Base-by-base conservation (phyloP, 2,113 vertebrate species). In the Sprattus sprattus region DNA sequence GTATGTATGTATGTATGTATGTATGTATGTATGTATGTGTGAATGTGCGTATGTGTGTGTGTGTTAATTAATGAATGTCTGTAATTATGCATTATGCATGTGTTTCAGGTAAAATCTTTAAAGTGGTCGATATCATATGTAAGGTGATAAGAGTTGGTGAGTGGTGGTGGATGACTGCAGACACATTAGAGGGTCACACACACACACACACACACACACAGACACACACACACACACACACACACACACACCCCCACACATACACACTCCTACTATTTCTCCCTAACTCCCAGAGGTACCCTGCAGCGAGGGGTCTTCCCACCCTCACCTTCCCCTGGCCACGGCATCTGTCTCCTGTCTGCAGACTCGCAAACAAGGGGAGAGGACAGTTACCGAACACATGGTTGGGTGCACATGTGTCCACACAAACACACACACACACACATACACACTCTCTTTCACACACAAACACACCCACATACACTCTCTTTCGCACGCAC, bases 401-500 rank as follows among this genome's bases (percentile, higher is more conserved):
- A 49, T 11, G 10, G 10, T 6, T 6, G 6, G 1, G 47, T 6
- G 47, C 6, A 11, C 52, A 16, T 11, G 13, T 54, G 15, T n/a
- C 57, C 57, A 64, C 57, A n/a, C 57, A 64, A 22, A n/a, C 57
- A 25, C 22, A 64, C 20, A n/a, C 22, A 25, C 57, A n/a, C 4
- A n/a, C 0, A n/a, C 22, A n/a, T 0, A 3, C 54, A 60, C 54
- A 60, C n/a, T n/a, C n/a, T n/a, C n/a, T n/a, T n/a, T n/a, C 10
- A 54, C 13, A 54, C 13, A 18, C 13, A 18, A 15, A 45, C 52
- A 81, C 81, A 18, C 84, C 85, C 83, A 83, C 6, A 39, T n/a
- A 11, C 18, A 88, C 87, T n/a, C n/a, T n/a, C n/a, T n/a, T n/a
- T n/a, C n/a, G n/a, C 22, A n/a, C 4, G 6, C 20, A 60, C 57